Evolutionary conservation across 2,888 invertebrate genomes (phyloP).

Genomic region (Diarsia brunnea): DNA sequence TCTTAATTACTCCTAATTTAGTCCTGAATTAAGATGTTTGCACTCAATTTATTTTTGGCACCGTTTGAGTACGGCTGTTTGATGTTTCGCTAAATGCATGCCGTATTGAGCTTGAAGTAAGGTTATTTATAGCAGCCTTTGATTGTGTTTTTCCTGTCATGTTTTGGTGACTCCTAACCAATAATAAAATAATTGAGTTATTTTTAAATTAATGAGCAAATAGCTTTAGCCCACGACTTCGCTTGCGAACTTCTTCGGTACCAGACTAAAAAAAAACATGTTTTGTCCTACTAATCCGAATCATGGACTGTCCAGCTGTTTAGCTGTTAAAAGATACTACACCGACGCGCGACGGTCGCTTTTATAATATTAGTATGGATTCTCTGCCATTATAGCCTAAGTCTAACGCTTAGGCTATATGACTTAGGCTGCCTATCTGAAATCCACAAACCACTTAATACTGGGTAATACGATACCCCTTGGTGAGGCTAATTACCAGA

Average conservation of each 20-base stretch:
- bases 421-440: too few relatives aligned
- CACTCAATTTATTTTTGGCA: conserved; percentile 51
- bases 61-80: conserved; percentile 18
- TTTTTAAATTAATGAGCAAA: background rate
- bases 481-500: too few relatives aligned
- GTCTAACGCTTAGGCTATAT: too few relatives aligned
- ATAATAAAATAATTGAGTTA: background rate
- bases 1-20: conserved; percentile 44
- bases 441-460: too few relatives aligned
- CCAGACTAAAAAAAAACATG: background rate
- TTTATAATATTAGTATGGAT: background rate
- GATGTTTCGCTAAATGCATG: conserved; percentile 26
- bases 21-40: conserved; percentile 31
- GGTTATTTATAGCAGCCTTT: conserved; percentile 17
- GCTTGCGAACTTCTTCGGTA: background rate
- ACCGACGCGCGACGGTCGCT: background rate
- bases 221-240: background rate
- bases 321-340: background rate
- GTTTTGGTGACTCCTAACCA: background rate
- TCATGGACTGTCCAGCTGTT: background rate
- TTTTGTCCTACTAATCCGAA: background rate
- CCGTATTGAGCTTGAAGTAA: background rate
- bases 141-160: background rate
- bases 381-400: background rate
- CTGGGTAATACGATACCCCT: too few relatives aligned